phyloP scores from a whole-genome alignment of 2,888 invertebrate species.

The Corythucha ciliata region DNA sequence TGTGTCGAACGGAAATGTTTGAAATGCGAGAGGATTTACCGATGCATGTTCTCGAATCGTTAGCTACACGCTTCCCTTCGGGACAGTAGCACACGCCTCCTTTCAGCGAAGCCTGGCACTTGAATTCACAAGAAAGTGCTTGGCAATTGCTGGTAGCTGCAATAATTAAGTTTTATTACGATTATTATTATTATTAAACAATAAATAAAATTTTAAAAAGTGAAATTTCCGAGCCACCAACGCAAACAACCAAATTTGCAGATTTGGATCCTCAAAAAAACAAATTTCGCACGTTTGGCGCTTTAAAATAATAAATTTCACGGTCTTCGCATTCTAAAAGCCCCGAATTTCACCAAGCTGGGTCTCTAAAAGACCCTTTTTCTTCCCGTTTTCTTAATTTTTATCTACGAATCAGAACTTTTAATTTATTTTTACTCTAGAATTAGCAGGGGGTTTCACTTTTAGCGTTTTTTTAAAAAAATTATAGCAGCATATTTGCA shows the following conservation, averaged over 20 bases:
- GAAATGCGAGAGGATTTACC: conserved; percentile 43
- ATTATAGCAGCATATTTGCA: no score
- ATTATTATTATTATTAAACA: no score
- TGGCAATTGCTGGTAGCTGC: conserved; percentile 73
- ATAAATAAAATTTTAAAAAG: no score
- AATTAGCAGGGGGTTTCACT: no score
- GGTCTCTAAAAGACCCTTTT: no score
- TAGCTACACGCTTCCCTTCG: conserved; percentile 69
- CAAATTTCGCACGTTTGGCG: neutral
- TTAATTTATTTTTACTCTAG: no score
- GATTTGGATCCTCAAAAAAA: neutral
- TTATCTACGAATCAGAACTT: no score
- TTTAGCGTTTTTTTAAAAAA: no score
- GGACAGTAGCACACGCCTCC: conserved; percentile 89
- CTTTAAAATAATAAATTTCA: neutral
- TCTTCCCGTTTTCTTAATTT: no score
- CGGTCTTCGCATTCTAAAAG: no score
- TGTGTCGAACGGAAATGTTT: neutral
- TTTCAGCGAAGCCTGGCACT: conserved; percentile 78
- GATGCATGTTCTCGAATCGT: conserved; percentile 75
- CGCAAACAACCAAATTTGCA: neutral
- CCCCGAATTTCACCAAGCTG: no score
- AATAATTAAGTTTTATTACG: conserved; percentile 36
- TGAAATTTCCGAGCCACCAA: no score
- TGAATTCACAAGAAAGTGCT: conserved; percentile 77